phyloP scores from a whole-genome alignment of 2,113 vertebrate species.

The Zeus faber region DNA sequence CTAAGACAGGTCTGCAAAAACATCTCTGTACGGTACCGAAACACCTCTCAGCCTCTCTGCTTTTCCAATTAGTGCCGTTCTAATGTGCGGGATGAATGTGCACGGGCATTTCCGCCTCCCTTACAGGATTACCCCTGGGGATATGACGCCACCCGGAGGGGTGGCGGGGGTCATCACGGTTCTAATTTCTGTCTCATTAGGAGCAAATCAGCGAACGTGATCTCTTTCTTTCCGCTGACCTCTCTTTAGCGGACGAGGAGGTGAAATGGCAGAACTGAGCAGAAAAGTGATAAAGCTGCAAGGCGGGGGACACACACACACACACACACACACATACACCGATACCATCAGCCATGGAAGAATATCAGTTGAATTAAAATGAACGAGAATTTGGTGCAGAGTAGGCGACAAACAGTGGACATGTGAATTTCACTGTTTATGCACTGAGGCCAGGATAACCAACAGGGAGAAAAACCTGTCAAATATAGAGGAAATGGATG shows the following conservation, averaged over 20 bases:
- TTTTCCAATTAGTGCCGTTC: constrained; percentile 10
- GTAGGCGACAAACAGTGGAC: not conserved
- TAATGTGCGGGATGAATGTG: constrained; percentile 4
- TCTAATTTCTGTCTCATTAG: constrained; percentile 31
- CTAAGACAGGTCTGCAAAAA: not conserved
- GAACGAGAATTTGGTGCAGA: not conserved
- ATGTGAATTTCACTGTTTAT: no score
- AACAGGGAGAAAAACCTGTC: no score
- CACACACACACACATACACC: no score
- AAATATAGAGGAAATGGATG: no score
- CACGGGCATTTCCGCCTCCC: not conserved
- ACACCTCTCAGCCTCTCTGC: no score
- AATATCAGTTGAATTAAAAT: no score
- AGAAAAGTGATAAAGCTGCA: not conserved
- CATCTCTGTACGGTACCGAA: not conserved
- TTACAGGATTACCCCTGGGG: not conserved
- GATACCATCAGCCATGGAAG: no score
- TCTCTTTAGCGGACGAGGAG: constrained; percentile 2
- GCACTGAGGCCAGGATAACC: no score
- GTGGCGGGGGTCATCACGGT: constrained; percentile 17
- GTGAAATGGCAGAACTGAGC: not conserved
- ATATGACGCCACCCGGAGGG: not conserved
- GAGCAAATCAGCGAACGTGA: constrained; percentile 3
- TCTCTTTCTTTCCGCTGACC: not conserved
- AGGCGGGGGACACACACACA: not conserved